Evolutionary conservation across 2,113 vertebrate species (phyloP), one percentile per base, ranked within the genome.

Genomic region (Etia nguti): DNA sequence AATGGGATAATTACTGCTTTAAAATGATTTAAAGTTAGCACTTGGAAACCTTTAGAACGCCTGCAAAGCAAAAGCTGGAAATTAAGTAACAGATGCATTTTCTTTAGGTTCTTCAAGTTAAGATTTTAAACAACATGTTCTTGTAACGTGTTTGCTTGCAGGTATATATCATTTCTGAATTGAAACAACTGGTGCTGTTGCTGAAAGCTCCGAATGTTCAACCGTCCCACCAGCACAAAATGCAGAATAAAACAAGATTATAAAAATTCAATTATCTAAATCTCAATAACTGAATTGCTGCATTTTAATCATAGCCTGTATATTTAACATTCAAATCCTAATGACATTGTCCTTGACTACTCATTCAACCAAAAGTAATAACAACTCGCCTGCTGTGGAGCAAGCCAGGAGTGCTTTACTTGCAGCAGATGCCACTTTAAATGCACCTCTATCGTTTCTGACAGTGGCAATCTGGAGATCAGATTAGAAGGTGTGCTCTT

Each of bases 391-490:
- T 18, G 22, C 41, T 13, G 62, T 4, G 52, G 65, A 60, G 79
- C 55, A 3, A 16, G 52, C 82, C 87, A 68, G 81, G 31, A 56
- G 88, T 85, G 56, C 82, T 82, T 73, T 54, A 46, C 65, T 26
- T 22, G 52, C 81, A 91, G 88, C 87, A 91, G 92, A 88, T 88
- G 93, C 90, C 48, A 41, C 89, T 88, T 85, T 86, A 70, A 86
- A 86, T 77, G 86, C 86, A 87, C 86, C 90, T 93, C 83, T 79
- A 88, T 82, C 16, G 83, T 88, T 92, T 93, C 81, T 92, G 94
- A 93, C 93, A 88, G 90, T 2, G 6, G 90, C 90, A 93, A 93
- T 91, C 95, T 92, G 90, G 91, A 88, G 90, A 95, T 94, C 92
- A 93, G 93, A 95, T 94, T 94, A 94, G 87, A 81, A 93, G 89